Evolutionary conservation across 2,797 vertebrate genomes (phyloP), one percentile per base, ranked within the genome.

Genomic region (Centropyge bicolor): DNA sequence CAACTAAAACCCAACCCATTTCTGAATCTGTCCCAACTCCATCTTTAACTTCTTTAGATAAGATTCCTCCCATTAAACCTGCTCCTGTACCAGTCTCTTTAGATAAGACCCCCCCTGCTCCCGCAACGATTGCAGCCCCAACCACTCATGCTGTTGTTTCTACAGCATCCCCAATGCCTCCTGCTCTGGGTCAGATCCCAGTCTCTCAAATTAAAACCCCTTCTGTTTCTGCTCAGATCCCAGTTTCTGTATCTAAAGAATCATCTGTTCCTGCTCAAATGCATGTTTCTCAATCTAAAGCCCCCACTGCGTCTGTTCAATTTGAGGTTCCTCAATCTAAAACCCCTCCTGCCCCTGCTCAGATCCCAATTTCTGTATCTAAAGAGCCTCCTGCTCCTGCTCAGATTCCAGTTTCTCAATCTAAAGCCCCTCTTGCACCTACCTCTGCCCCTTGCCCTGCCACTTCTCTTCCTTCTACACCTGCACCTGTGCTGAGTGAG

Each of bases 101-200:
- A 67, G 87, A 90, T 83, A 91, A 85, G 77, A 85, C 12, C 8
- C n/a, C 74, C 22, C 74, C 83, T 49, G 55, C 65, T 68, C 57
- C 78, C 31, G 65, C 60, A 36, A 6, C 14, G 1, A 49, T 51
- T 46, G 43, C 87, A 63, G 60, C 70, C 49, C 31, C 75, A 22
- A 27, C n/a, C 20, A 51, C 74, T 64, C 70, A 65, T 14, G 63
- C 79, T 70, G 63, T 56, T 65, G 43, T 59, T 83, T 75, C 79
- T 17, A 45, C 61, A 51, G 36, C 63, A 59, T 83, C 67, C n/a
- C 24, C 43, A 76, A 36, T 66, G 1, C 46, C 77, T n/a, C 41
- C 66, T 60, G 41, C 43, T n/a, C 54, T 74, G 24, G 45, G 43
- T 63, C 41, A 82, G 11, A 71, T 74, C 5, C 70, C 22, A 61